These are phyloP conservation scores for Neolamprologus falcicula DNA, from an alignment of 2,113 vertebrate species.

Conservation along the genomic window DNA sequence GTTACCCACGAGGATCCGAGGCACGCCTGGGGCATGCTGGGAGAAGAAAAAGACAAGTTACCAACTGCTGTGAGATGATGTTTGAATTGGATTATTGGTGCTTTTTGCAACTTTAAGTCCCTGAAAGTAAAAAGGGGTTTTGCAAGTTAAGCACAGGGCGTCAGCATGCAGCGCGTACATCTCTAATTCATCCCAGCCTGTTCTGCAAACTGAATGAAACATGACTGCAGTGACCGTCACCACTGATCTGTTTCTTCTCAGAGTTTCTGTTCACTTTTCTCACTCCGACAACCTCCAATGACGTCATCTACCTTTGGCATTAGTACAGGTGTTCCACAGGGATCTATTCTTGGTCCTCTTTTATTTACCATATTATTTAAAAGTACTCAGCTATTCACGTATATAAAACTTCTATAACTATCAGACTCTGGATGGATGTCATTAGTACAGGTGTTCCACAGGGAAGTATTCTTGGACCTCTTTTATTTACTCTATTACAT, in stretches of 20 bases:
- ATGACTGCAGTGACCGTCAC: not conserved
- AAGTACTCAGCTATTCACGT: not conserved
- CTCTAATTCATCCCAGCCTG: not conserved
- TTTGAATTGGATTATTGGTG: not conserved
- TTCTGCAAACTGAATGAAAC: constrained; percentile 7
- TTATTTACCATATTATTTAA: not conserved
- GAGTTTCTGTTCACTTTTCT: not conserved
- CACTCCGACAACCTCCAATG: not conserved
- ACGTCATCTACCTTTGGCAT: not conserved
- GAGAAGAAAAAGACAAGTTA: not conserved
- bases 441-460: not conserved
- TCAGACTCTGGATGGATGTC: not conserved
- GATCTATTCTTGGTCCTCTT: rapidly evolving
- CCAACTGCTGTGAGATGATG: not conserved
- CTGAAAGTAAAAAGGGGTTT: rapidly evolving
- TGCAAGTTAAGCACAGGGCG: not conserved
- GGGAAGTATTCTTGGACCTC: not conserved
- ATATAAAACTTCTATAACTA: not conserved
- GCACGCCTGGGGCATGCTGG: constrained; percentile 94
- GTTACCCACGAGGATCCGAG: constrained; percentile 95
- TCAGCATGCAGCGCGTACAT: rapidly evolving
- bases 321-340: not conserved
- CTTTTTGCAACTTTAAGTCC: not conserved
- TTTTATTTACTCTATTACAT: not conserved
- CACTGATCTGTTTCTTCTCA: not conserved